These are phyloP conservation scores for Ladona fulva DNA, from an alignment of 1,140 invertebrate genomes.

Conservation along the genomic window DNA sequence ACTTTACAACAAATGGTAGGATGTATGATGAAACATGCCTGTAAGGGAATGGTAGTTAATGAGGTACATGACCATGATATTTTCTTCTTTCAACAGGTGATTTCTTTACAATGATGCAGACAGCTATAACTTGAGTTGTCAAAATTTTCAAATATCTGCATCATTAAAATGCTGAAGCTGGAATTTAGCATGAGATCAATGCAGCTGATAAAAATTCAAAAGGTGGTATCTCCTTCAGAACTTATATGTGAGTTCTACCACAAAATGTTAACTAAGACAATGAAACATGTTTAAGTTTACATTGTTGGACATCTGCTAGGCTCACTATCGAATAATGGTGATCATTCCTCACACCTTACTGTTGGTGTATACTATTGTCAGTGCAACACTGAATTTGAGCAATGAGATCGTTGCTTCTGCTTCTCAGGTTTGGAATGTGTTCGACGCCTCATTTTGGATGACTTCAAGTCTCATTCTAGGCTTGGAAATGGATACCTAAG, in stretches of 20 bases:
- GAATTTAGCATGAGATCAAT: not conserved
- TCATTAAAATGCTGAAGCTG: not conserved
- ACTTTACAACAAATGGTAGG: too few species aligned
- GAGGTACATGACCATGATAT: not conserved
- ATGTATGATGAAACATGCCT: too few species aligned
- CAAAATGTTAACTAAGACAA: too few species aligned
- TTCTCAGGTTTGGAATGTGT: conserved; percentile 9
- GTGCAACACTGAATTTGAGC: not conserved
- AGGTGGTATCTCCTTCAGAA: too few species aligned
- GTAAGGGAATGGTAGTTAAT: too few species aligned
- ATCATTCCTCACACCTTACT: not conserved
- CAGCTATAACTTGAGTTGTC: not conserved
- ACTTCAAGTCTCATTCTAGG: not conserved
- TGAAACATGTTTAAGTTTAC: not conserved
- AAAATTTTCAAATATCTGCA: not conserved
- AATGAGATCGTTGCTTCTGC: not conserved
- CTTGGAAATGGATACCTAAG: not conserved
- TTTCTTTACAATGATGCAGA: not conserved
- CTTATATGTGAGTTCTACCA: too few species aligned
- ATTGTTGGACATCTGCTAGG: not conserved
- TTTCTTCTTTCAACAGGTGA: not conserved
- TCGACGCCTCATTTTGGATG: not conserved
- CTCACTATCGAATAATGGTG: not conserved
- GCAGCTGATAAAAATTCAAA: not conserved
- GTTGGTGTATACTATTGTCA: not conserved